Evolutionary conservation across 2,113 vertebrate species (phyloP).

Genomic region (Nothocercus nigrocapillus): DNA sequence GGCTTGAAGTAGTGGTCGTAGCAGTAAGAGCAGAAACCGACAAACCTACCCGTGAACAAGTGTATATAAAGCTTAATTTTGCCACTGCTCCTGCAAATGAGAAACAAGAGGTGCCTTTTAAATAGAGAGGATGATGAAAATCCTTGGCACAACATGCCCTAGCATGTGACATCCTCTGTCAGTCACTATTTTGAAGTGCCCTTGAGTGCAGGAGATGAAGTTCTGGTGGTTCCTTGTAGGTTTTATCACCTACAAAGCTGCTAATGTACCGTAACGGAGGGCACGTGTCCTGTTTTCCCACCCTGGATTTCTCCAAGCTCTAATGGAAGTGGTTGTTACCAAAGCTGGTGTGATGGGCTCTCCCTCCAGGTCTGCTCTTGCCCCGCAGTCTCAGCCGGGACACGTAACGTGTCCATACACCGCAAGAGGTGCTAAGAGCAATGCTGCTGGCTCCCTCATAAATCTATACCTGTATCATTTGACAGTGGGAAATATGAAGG

Average conservation of each 20-base stretch:
- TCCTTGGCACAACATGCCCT: rapidly evolving
- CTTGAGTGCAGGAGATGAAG: neutral
- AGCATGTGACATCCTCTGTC: neutral
- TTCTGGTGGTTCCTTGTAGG: neutral
- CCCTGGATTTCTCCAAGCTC: neutral
- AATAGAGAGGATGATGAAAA: neutral
- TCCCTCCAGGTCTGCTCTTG: neutral
- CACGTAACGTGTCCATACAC: neutral
- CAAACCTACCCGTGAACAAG: neutral
- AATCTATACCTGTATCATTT: neutral
- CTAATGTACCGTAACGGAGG: neutral
- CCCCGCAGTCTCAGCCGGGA: neutral
- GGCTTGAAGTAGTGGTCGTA: neutral
- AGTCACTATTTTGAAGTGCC: neutral
- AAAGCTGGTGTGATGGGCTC: rapidly evolving
- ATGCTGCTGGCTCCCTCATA: rapidly evolving
- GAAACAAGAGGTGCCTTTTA: neutral
- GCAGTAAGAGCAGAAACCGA: neutral
- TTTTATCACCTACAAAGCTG: neutral
- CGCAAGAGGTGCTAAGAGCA: neutral
- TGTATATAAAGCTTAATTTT: neutral
- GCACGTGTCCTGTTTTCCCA: neutral
- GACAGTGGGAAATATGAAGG: no score
- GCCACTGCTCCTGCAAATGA: neutral
- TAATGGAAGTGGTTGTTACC: neutral